A percentile compares a stretch with the other conserved stretches of the same genome.
Evolutionary conservation across 2,888 invertebrate species (phyloP).

Genomic region (Tipula unca): DNA sequence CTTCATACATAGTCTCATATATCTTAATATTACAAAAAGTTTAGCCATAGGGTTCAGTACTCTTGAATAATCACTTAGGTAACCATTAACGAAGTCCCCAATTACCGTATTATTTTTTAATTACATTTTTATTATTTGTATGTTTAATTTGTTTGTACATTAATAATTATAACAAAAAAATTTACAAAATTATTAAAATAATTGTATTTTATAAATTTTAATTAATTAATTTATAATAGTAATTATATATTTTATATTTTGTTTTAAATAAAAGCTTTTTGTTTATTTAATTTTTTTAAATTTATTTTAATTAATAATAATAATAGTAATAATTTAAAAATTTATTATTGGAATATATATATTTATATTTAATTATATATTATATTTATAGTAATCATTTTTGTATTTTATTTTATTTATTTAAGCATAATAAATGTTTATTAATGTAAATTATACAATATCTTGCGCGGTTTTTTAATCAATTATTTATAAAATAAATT

Average conservation of each 20-base stretch:
- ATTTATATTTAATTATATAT: background rate
- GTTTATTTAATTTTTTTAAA: background rate
- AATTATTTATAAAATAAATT: background rate
- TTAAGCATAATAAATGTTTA: background rate
- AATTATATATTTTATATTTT: background rate
- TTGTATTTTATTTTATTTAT: background rate
- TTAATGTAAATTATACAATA: background rate
- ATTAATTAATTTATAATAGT: background rate
- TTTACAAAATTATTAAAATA: slow-evolving; percentile 8
- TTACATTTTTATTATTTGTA: background rate
- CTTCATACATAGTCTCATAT: no score
- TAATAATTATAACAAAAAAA: background rate
- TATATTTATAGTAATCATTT: background rate
- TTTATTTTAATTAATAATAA: background rate
- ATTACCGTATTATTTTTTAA: background rate
- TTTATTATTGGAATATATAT: background rate
- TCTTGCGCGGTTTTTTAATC: background rate
- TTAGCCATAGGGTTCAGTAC: no score
- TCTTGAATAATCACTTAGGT: no score
- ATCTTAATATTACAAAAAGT: no score
- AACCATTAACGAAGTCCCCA: background rate
- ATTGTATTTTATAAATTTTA: background rate
- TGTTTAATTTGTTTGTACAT: background rate
- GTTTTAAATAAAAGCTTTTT: background rate
- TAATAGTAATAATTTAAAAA: background rate